These are phyloP conservation scores for Oeneis ivallda DNA, from an alignment of 2,888 invertebrate genomes.

Conservation along the genomic window DNA sequence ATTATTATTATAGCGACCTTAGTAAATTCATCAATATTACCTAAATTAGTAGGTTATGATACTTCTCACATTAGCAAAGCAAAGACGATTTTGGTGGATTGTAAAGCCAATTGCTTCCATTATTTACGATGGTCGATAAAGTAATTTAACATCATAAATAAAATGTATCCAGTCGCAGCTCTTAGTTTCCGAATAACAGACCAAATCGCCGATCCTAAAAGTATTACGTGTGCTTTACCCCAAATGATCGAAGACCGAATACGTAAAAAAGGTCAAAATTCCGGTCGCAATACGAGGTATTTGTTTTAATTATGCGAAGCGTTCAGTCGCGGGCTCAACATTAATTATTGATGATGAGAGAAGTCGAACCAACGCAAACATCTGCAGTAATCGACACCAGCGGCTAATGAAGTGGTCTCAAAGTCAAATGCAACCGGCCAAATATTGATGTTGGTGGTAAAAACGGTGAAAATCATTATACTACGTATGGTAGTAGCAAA, in stretches of 20 bases:
- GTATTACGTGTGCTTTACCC: background rate
- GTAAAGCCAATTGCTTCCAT: too few relatives aligned
- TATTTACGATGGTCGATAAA: too few relatives aligned
- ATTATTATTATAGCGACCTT: too few relatives aligned
- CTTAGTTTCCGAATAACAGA: background rate
- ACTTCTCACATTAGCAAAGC: too few relatives aligned
- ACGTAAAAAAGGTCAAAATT: slow-evolving; percentile 31
- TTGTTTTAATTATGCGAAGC: slow-evolving; percentile 45
- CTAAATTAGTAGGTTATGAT: too few relatives aligned
- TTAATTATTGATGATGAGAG: slow-evolving; percentile 65
- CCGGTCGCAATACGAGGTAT: slow-evolving; percentile 42
- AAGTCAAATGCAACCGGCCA: slow-evolving; percentile 53
- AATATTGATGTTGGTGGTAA: slow-evolving; percentile 44
- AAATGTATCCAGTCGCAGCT: too few relatives aligned
- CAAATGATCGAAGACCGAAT: slow-evolving; percentile 20
- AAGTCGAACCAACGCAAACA: slow-evolving; percentile 47
- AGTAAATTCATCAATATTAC: too few relatives aligned
- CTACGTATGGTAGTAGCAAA: background rate
- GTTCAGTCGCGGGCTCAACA: slow-evolving; percentile 45
- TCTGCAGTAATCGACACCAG: slow-evolving; percentile 63
- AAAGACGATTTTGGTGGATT: too few relatives aligned
- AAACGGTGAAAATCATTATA: slow-evolving; percentile 18
- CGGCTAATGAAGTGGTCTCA: slow-evolving; percentile 60
- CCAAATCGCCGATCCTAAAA: slow-evolving; percentile 1
- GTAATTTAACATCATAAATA: too few relatives aligned